Evolutionary conservation across 2,113 vertebrate genomes (phyloP).

Genomic region (Bufo gargarizans): DNA sequence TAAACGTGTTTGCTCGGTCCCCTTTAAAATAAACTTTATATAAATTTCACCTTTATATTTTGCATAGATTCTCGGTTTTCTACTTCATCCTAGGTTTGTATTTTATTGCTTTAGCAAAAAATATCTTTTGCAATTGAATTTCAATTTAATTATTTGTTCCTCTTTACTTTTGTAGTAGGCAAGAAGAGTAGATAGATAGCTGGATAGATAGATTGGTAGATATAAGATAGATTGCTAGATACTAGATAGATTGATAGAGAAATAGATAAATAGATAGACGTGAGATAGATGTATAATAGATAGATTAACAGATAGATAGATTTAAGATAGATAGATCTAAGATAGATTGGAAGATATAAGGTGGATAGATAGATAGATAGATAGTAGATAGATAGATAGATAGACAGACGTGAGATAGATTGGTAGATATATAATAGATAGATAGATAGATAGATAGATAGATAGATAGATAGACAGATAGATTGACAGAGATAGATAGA

Average conservation of each 20-base stretch:
- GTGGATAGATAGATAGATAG: background rate
- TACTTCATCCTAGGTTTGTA: constrained; percentile 70
- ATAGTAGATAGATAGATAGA: background rate
- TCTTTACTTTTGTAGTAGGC: background rate
- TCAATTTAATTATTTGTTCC: background rate
- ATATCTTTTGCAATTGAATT: constrained; percentile 64
- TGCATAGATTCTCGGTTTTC: constrained; percentile 77
- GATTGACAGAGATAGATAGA: too few species aligned
- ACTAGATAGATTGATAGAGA: background rate
- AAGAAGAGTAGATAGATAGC: background rate
- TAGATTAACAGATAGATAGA: background rate
- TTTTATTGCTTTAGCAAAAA: constrained; percentile 77
- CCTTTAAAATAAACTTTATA: constrained; percentile 58
- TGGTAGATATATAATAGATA: background rate
- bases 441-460: background rate
- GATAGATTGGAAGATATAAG: too few species aligned
- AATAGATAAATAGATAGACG: background rate
- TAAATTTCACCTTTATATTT: constrained; percentile 61
- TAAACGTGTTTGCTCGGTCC: constrained; percentile 60
- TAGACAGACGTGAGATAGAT: too few species aligned
- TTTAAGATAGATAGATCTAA: background rate
- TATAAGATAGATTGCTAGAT: background rate
- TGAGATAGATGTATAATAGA: background rate
- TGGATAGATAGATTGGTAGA: background rate
- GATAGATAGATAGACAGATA: background rate